A percentile compares a stretch with the other conserved stretches of the same genome.
phyloP scores from a whole-genome alignment of 2,888 invertebrate genomes.

The Margaritifera margaritifera region DNA sequence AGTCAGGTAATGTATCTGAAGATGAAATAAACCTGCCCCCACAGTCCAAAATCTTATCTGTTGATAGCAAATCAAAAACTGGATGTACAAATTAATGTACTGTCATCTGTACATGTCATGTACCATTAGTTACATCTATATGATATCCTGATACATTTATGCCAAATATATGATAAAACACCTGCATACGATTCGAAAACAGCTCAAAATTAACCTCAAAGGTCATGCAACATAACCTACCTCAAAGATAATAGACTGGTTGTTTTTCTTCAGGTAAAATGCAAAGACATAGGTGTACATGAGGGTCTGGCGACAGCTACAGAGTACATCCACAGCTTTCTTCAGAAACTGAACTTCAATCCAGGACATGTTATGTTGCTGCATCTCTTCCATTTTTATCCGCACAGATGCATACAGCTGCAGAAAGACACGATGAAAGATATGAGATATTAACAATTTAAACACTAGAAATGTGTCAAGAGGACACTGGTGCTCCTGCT shows the following conservation, averaged over 20 bases:
- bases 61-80: too few relatives aligned
- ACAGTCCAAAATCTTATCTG: too few relatives aligned
- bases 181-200: background rate
- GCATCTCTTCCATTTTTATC: conserved; percentile 99
- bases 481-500: too few relatives aligned
- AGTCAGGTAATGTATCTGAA: too few relatives aligned
- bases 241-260: conserved; percentile 98
- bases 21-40: too few relatives aligned
- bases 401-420: conserved; percentile 93
- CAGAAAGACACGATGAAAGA: conserved; percentile 8
- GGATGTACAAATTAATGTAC: too few relatives aligned
- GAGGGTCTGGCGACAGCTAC: conserved; percentile 96
- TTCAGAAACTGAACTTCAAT: conserved; percentile 99
- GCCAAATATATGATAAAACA: too few relatives aligned
- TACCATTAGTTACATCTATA: too few relatives aligned
- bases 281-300: conserved; percentile 99
- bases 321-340: conserved; percentile 86
- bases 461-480: too few relatives aligned
- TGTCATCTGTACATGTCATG: too few relatives aligned
- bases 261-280: conserved; percentile 97
- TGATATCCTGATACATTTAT: too few relatives aligned
- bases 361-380: conserved; percentile 99
- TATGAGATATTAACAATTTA: too few relatives aligned
- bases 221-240: conserved; percentile 65
- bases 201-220: background rate